These are phyloP conservation scores for Alectoris magna DNA, from an alignment of 2,797 vertebrate genomes.

Conservation along the genomic window DNA sequence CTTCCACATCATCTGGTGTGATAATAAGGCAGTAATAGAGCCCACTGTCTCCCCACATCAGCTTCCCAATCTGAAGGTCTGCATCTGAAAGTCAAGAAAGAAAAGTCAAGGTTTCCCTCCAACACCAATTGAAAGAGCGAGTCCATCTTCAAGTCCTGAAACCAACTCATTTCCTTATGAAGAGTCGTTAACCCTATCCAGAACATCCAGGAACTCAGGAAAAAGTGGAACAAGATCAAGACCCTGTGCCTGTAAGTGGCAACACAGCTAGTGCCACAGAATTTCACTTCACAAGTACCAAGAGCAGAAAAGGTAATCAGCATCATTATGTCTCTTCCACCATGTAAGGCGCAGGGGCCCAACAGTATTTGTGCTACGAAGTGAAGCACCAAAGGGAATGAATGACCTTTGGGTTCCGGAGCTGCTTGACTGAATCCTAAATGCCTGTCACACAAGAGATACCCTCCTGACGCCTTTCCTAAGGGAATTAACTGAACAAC, in stretches of 20 bases:
- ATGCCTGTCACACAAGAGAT: not conserved
- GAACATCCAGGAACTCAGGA: not conserved
- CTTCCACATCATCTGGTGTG: conserved; percentile 92
- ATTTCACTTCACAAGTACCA: not conserved
- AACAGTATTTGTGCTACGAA: not conserved
- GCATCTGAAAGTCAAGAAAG: conserved; percentile 84
- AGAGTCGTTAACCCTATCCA: not conserved
- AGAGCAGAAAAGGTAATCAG: not conserved
- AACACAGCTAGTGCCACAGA: not conserved
- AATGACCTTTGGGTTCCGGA: not conserved
- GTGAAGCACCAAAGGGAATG: not conserved
- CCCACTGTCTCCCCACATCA: conserved; percentile 98
- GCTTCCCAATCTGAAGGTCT: conserved; percentile 91
- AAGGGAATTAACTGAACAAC: not conserved
- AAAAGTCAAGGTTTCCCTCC: not conserved
- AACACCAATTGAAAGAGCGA: not conserved
- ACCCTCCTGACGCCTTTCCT: not conserved
- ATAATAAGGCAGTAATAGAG: conserved; percentile 94
- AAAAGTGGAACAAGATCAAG: not conserved
- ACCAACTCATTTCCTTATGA: not conserved
- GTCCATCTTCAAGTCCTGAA: not conserved
- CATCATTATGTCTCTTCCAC: not conserved
- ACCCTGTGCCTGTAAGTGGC: not conserved
- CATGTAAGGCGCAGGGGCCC: not conserved
- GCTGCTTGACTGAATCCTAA: not conserved